Evolutionary conservation across 2,888 invertebrate species (phyloP).

Genomic region (Ornithoptera priamus): DNA sequence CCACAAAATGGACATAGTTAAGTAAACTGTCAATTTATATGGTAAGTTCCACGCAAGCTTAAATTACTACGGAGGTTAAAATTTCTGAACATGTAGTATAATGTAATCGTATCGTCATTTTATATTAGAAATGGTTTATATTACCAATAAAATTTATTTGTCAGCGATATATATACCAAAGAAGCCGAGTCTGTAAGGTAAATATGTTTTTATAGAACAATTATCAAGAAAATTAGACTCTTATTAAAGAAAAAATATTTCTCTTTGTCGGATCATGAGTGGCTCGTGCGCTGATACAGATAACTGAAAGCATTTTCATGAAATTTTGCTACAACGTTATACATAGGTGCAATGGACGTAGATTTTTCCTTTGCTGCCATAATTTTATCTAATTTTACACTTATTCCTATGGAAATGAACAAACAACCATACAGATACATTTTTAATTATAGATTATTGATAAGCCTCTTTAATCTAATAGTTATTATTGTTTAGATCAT

Average conservation of each 20-base stretch:
- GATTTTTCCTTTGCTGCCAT: no score
- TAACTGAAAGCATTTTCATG: no score
- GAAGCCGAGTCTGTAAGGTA: background rate
- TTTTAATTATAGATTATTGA: background rate
- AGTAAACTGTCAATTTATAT: background rate
- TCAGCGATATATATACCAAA: background rate
- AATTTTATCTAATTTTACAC: no score
- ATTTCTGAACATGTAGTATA: background rate
- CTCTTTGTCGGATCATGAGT: no score
- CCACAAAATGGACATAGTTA: constrained; percentile 10
- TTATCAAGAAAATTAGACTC: background rate
- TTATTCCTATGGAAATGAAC: no score
- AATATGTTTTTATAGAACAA: background rate
- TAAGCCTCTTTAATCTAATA: background rate
- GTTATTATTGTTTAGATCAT: background rate
- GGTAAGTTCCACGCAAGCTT: no score
- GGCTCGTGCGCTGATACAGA: no score
- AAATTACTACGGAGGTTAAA: background rate
- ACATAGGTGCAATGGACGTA: no score
- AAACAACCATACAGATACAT: no score
- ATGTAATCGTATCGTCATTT: background rate
- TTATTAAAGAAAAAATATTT: background rate
- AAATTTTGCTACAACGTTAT: no score
- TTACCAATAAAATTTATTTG: background rate
- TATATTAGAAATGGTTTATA: background rate